Conservation (phyloP, 2,888 invertebrate genomes). For the Troilus luridus region DNA sequence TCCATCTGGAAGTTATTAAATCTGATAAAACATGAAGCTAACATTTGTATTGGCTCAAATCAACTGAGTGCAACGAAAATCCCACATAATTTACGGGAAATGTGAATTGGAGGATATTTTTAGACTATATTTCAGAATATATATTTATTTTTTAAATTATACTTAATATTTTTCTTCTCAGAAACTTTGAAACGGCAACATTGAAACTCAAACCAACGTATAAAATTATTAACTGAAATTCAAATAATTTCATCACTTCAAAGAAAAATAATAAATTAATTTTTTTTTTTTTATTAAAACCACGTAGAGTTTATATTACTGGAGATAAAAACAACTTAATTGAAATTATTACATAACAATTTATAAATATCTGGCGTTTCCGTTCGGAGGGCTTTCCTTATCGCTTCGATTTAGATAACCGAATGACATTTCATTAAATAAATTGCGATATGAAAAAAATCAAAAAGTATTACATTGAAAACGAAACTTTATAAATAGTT, state of each 20-base stretch:
- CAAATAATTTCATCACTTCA: too few species aligned
- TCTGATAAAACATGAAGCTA: not conserved
- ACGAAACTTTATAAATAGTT: too few species aligned
- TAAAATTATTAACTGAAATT: not conserved
- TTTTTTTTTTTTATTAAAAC: not conserved
- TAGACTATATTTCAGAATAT: not conserved
- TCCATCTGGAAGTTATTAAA: not conserved
- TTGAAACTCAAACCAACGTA: not conserved
- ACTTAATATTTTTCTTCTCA: not conserved
- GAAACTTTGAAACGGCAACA: not conserved
- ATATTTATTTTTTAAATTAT: not conserved
- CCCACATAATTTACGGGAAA: not conserved
- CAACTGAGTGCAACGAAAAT: not conserved
- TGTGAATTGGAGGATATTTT: not conserved
- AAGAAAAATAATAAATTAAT: too few species aligned
- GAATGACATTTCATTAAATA: too few species aligned
- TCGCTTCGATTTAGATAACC: too few species aligned
- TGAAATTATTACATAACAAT: too few species aligned
- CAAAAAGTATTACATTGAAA: too few species aligned
- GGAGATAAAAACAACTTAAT: not conserved
- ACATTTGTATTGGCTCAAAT: not conserved
- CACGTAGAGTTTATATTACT: not conserved
- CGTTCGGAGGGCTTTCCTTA: too few species aligned
- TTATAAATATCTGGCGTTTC: too few species aligned
- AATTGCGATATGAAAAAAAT: too few species aligned